A percentile compares a stretch with the other conserved stretches of the same genome.
phyloP scores from a whole-genome alignment of 1,140 invertebrate genomes.

The Bilobella aurantiaca region DNA sequence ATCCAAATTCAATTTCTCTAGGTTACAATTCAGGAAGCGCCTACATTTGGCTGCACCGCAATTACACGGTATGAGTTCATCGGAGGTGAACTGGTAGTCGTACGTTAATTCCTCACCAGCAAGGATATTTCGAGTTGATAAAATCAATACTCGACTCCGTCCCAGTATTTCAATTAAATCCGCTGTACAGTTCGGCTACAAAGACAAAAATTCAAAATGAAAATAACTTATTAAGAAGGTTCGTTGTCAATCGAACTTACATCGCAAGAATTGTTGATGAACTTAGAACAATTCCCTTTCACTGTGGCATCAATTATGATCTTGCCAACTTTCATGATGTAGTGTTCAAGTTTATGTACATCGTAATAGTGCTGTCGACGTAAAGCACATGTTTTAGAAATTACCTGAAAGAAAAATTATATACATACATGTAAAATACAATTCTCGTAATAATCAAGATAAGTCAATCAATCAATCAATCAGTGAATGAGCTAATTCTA shows the following conservation, averaged over 20 bases:
- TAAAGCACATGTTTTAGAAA: not conserved
- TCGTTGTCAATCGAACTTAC: slow-evolving; percentile 47
- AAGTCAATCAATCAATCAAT: no score
- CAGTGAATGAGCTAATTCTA: no score
- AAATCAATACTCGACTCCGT: slow-evolving; percentile 92
- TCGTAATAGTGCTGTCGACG: not conserved
- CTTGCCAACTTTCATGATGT: not conserved
- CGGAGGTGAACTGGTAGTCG: slow-evolving; percentile 98
- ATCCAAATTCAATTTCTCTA: not conserved
- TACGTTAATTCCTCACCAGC: slow-evolving; percentile 98
- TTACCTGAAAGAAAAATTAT: slow-evolving; percentile 1
- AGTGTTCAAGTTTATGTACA: not conserved
- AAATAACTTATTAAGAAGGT: not conserved
- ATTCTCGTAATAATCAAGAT: no score
- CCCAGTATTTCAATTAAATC: slow-evolving; percentile 94
- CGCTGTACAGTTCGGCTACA: slow-evolving; percentile 88
- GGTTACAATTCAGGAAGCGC: slow-evolving; percentile 92
- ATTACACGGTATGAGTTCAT: slow-evolving; percentile 95
- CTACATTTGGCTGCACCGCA: slow-evolving; percentile 95
- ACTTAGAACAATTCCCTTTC: not conserved
- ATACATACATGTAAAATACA: not conserved
- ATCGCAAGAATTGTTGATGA: slow-evolving; percentile 54
- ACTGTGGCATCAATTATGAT: not conserved
- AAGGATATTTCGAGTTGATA: slow-evolving; percentile 85
- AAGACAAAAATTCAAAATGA: slow-evolving; percentile 19